Evolutionary conservation across 2,888 invertebrate species (phyloP).

Genomic region (Cantharis flavilabris): DNA sequence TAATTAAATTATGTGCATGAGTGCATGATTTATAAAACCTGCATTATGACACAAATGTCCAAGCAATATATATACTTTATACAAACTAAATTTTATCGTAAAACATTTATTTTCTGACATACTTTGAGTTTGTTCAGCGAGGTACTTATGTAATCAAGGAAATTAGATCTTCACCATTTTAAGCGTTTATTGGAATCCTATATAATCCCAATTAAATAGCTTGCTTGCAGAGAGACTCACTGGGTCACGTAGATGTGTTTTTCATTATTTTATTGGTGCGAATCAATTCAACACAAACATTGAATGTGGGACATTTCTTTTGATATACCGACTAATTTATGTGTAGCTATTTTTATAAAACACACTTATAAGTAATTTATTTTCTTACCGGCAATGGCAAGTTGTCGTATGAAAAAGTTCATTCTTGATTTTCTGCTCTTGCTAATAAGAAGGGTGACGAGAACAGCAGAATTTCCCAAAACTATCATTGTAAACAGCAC

Average conservation of each 20-base stretch:
- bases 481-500: constrained; percentile 67
- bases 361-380: background rate
- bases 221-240: background rate
- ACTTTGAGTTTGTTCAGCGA: background rate
- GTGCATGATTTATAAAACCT: background rate
- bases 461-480: constrained; percentile 66
- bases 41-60: background rate
- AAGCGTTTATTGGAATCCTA: constrained; percentile 10
- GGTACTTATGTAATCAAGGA: constrained; percentile 17
- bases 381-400: constrained; percentile 67
- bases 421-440: constrained; percentile 69
- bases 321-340: background rate
- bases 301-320: background rate
- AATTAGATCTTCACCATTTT: constrained; percentile 10
- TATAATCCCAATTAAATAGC: constrained; percentile 8
- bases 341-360: background rate
- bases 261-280: background rate
- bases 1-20: background rate
- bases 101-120: background rate
- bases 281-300: background rate
- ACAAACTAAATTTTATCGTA: background rate
- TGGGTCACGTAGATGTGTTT: background rate
- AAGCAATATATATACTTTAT: background rate
- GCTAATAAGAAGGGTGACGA: constrained; percentile 64
- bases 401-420: constrained; percentile 72